A percentile compares a stretch with the other conserved stretches of the same genome.
Evolutionary conservation across 1,140 invertebrate species (phyloP).

Genomic region (Pseudomyrmex gracilis): DNA sequence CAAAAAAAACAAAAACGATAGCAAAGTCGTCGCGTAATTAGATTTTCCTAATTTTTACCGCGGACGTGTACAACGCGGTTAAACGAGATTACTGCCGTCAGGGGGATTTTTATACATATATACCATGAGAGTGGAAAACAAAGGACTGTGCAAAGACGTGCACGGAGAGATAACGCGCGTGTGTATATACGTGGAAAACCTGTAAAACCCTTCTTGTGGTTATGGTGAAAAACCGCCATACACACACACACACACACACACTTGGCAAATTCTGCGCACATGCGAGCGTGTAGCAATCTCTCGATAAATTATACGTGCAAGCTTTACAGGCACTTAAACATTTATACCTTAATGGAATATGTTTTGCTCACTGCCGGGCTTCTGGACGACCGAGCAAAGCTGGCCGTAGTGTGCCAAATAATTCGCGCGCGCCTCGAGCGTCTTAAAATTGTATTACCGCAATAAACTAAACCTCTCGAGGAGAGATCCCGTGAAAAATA

Average conservation of each 20-base stretch:
- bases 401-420: conserved; percentile 38
- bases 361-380: conserved; percentile 37
- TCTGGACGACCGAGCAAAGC: conserved; percentile 1
- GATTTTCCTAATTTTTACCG: conserved; percentile 47
- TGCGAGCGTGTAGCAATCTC: conserved; percentile 38
- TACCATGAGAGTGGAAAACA: conserved; percentile 4
- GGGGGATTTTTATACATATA: not conserved
- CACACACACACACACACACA: conserved; percentile 5
- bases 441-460: conserved; percentile 53
- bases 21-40: conserved; percentile 14
- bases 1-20: not conserved
- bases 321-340: conserved; percentile 54
- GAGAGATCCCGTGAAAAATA: conserved; percentile 27
- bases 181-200: conserved; percentile 12
- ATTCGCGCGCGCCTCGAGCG: conserved; percentile 22
- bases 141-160: conserved; percentile 40
- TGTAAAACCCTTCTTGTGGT: not conserved
- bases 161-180: conserved; percentile 18
- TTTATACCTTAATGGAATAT: conserved; percentile 68
- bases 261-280: conserved; percentile 4
- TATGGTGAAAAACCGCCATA: conserved; percentile 5
- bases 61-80: not conserved
- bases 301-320: conserved; percentile 62
- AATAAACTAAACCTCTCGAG: conserved; percentile 34
- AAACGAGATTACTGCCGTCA: conserved; percentile 25